Base-by-base conservation (phyloP, 1,140 invertebrate species). In the Chelonus insularis region DNA sequence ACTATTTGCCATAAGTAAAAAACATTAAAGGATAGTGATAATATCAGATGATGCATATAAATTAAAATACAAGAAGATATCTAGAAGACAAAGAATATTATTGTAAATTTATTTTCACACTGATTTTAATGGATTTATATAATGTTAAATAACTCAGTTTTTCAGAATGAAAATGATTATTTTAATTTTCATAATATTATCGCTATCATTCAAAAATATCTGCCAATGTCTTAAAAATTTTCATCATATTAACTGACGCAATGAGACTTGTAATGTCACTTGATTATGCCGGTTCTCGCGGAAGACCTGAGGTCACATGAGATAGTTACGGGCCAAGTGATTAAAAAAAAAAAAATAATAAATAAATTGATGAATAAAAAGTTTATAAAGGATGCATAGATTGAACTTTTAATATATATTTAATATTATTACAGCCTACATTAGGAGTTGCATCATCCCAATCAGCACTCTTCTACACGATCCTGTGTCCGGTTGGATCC, bases 401-500 rank as follows among this genome's bases (percentile, higher is more conserved):
- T 18, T 25, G 25, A 32, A 32, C 7, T 45, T 39, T 39, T 1
- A 43, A n/a, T n/a, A n/a, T 52, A 39, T 56, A 50, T n/a, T 39
- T 43, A 51, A 7, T 52, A 12, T 36, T 9, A 25, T 23, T 48
- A 18, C 73, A 97, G 94, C 90, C 95, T 11, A 91, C 93, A 0
- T 84, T 99, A 56, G 96, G 97, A 57, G 94, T 99, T 18, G 87
- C 88, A 47, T 82, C 87, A 5, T 89, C 95, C 1, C 89, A 91
- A 34, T 89, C 89, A 32, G 94, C 95, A 1, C 83, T 98, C 41
- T 83, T 99, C 0, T 99, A 90, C 78, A 89, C 95, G 0, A 91
- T 99, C 56, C 82, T 95, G 48, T 93, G 93, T 64, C 97, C 97
- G 0, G 96, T 97, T 21, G 96, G 95, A 48, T 87, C 91, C 7